Evolutionary conservation across 2,888 invertebrate species (phyloP).

Genomic region (Lymantria monacha): DNA sequence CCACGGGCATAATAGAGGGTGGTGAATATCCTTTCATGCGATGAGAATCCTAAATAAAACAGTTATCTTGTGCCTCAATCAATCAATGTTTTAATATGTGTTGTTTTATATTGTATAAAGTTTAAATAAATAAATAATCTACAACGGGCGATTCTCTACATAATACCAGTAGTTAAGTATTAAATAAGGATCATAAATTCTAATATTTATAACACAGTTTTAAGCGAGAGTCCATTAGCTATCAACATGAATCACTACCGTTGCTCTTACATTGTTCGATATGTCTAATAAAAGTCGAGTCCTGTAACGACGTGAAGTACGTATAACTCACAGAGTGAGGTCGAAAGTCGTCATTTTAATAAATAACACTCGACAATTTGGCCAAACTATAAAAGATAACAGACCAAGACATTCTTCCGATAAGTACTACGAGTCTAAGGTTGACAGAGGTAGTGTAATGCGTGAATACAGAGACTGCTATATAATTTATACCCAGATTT

Average conservation of each 20-base stretch:
- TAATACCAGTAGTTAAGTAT: background rate
- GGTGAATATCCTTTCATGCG: too few relatives aligned
- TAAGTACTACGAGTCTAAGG: constrained; percentile 29
- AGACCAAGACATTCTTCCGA: constrained; percentile 50
- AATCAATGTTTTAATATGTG: too few relatives aligned
- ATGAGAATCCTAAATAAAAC: too few relatives aligned
- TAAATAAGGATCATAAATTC: background rate
- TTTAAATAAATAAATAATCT: too few relatives aligned
- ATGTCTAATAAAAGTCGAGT: constrained; percentile 3
- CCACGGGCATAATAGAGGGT: too few relatives aligned
- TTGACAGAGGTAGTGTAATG: constrained; percentile 38
- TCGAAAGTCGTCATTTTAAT: constrained; percentile 46
- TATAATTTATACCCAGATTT: too few relatives aligned
- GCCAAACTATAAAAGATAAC: constrained; percentile 50
- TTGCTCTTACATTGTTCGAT: background rate
- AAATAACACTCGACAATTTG: constrained; percentile 58
- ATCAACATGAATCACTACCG: constrained; percentile 6
- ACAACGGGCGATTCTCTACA: background rate
- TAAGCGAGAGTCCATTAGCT: background rate
- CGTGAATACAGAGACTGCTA: constrained; percentile 6
- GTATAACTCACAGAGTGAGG: constrained; percentile 6
- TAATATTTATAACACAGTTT: background rate
- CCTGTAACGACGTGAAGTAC: constrained; percentile 1
- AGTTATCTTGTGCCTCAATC: too few relatives aligned
- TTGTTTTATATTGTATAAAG: too few relatives aligned